phyloP scores from a whole-genome alignment of 2,113 vertebrate species.

The Gymnorhina tibicen region DNA sequence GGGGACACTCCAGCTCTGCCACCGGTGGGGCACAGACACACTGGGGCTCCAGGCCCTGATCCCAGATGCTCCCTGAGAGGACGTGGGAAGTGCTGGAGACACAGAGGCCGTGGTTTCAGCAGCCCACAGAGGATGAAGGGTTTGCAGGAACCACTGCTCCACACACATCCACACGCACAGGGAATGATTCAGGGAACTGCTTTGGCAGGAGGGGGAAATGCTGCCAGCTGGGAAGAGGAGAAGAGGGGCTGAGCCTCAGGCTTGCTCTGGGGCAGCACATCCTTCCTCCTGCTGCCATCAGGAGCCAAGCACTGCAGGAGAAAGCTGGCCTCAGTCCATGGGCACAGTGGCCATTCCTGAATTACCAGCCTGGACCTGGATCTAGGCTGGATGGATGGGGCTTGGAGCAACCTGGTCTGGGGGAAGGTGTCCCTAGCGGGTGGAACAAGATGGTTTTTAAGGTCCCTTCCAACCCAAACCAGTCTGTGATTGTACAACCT shows the following conservation, averaged over 20 bases:
- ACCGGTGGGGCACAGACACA: neutral
- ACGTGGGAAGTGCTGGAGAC: neutral
- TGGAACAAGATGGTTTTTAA: neutral
- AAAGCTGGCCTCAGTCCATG: neutral
- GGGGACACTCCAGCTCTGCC: neutral
- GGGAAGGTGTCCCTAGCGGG: neutral
- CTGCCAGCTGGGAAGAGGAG: neutral
- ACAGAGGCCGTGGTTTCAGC: neutral
- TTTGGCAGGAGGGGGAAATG: neutral
- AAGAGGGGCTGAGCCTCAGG: neutral
- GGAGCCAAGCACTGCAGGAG: neutral
- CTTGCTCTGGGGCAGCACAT: neutral
- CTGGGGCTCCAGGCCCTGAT: neutral
- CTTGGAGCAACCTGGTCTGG: neutral
- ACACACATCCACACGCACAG: fast-evolving
- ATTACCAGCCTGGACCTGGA: neutral
- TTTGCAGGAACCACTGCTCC: neutral
- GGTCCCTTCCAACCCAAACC: neutral
- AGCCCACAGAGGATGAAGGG: neutral
- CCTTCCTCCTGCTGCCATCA: neutral
- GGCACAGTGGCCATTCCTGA: neutral
- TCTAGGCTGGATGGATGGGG: neutral
- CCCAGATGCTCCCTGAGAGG: fast-evolving
- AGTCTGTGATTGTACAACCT: neutral
- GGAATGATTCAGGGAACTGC: neutral